Percentiles rank a stretch among this genome's conserved stretches.
These are phyloP conservation scores for Tubulanus polymorphus DNA, from an alignment of 2,888 invertebrate species.

Conservation along the genomic window DNA sequence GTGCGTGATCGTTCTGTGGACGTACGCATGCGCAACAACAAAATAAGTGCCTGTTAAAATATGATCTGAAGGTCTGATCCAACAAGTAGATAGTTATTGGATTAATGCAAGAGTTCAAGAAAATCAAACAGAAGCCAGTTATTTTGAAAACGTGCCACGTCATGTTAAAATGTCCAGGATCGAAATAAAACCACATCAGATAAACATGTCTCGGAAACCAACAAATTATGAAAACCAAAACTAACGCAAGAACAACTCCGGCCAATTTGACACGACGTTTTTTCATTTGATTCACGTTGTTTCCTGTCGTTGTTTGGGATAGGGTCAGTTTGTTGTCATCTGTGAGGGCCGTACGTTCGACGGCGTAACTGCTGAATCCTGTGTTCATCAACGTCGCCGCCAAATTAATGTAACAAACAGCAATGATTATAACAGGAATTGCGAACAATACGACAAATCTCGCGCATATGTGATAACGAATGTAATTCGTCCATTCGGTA, in stretches of 20 bases:
- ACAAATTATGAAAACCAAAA: slow-evolving; percentile 31
- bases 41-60: slow-evolving; percentile 3
- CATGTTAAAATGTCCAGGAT: slow-evolving; percentile 24
- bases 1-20: too few species aligned
- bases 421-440: slow-evolving; percentile 21
- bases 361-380: slow-evolving; percentile 4
- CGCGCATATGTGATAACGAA: slow-evolving; percentile 16
- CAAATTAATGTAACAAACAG: slow-evolving; percentile 17
- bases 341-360: neutral
- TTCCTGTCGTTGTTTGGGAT: neutral
- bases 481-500: slow-evolving; percentile 14
- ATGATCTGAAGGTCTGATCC: slow-evolving; percentile 20
- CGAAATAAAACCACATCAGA: slow-evolving; percentile 34
- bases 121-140: slow-evolving; percentile 25
- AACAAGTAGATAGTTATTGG: slow-evolving; percentile 23
- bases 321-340: neutral
- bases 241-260: slow-evolving; percentile 28
- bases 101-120: slow-evolving; percentile 24
- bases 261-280: slow-evolving; percentile 16
- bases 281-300: slow-evolving; percentile 3
- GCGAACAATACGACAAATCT: slow-evolving; percentile 21
- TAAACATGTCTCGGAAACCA: slow-evolving; percentile 37
- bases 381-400: slow-evolving; percentile 15
- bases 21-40: too few species aligned
- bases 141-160: slow-evolving; percentile 38